Conservation (phyloP, 2,888 invertebrate species). For the Argynnis bischoffii region DNA sequence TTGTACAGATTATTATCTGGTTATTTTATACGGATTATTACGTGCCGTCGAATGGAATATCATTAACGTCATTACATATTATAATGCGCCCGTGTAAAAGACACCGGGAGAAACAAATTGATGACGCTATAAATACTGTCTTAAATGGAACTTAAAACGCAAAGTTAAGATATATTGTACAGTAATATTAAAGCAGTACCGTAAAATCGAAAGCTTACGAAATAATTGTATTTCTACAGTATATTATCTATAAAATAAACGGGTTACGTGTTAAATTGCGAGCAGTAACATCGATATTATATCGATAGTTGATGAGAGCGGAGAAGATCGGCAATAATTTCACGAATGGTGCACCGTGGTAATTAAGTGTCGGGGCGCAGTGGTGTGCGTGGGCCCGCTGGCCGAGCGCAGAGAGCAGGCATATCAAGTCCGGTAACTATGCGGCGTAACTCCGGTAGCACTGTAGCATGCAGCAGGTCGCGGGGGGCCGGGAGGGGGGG, state of each 20-base stretch:
- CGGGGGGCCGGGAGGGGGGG: slow-evolving; percentile 62
- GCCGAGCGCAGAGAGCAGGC: slow-evolving; percentile 61
- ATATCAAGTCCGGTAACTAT: slow-evolving; percentile 81
- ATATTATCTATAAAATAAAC: slow-evolving; percentile 57
- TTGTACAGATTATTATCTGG: slow-evolving; percentile 34
- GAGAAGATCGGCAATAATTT: slow-evolving; percentile 73
- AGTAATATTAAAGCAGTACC: slow-evolving; percentile 50
- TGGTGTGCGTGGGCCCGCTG: slow-evolving; percentile 62
- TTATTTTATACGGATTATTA: slow-evolving; percentile 40
- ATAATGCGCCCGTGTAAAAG: slow-evolving; percentile 38
- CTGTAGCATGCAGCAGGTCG: slow-evolving; percentile 81
- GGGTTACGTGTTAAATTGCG: slow-evolving; percentile 64
- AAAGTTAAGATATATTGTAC: slow-evolving; percentile 42
- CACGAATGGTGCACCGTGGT: slow-evolving; percentile 72
- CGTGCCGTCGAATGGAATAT: slow-evolving; percentile 33
- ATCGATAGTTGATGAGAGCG: slow-evolving; percentile 72
- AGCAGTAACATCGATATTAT: slow-evolving; percentile 73
- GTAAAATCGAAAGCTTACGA: slow-evolving; percentile 42
- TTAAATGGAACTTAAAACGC: slow-evolving; percentile 41
- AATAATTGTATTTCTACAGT: slow-evolving; percentile 68
- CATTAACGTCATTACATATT: slow-evolving; percentile 40
- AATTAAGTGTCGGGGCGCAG: slow-evolving; percentile 71
- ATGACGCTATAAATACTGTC: slow-evolving; percentile 41
- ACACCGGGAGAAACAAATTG: slow-evolving; percentile 39
- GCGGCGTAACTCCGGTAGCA: slow-evolving; percentile 83